Base-by-base conservation (phyloP, 1,140 invertebrate species). In the Coenobita brevimanus region DNA sequence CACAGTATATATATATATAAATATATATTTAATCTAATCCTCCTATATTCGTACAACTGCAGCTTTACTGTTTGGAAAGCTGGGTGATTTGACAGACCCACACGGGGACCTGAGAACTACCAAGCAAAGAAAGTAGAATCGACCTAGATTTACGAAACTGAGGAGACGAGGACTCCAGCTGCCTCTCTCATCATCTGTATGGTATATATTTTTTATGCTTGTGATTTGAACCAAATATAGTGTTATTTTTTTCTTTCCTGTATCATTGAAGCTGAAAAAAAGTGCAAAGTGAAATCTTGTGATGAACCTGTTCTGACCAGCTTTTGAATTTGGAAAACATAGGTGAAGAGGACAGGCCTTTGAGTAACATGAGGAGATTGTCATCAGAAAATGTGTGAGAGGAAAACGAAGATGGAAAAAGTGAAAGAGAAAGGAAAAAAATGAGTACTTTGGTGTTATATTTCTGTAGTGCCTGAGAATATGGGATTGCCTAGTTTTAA, bases 401-500 rank as follows among this genome's bases (percentile, higher is more conserved):
- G 73, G 36, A 36, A 41, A 67, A 62, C 64, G 36, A n/a, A 69
- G 54, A 46, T 50, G 64, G 46, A 50, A 67, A 62, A 79, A 50
- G 50, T 46, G 69, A 33, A 82, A 82, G 80, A 43, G 43, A 78
- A 86, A 67, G 33, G n/a, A 46, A 50, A 43, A 79, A 50, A 78
- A 69, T 73, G 38, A 33, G 38, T 6, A 73, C 69, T 3, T 27
- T 54, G 75, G 41, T 46, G 38, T 50, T 87, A 80, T 87, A 57
- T 64, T 80, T 81, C 62, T 50, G 21, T 81, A 87, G 85, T 87
- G 85, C 85, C 85, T 87, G 85, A 87, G 75, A 87, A 76, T 71
- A 81, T 57, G 76, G 76, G 62, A 87, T 80, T 80, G 85, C 79
- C 64, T 87, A 87, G 85, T 87, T 87, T 76, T 50, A 50, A 50